These are phyloP conservation scores for Axea sp. DNA, from an alignment of 2,888 invertebrate species.

Conservation along the genomic window DNA sequence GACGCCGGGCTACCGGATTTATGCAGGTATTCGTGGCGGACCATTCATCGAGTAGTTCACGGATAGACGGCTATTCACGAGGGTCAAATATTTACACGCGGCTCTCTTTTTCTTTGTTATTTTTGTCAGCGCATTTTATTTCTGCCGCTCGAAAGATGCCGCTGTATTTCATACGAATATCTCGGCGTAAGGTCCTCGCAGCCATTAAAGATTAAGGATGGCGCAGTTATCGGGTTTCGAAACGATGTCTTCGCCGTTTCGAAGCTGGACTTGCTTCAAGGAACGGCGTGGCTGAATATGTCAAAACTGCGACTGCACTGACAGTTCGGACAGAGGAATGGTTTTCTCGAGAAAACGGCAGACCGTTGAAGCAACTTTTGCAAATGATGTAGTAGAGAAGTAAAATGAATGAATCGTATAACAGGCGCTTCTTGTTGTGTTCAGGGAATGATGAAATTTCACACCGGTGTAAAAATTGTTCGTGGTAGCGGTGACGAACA, in stretches of 20 bases:
- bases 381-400: too few species aligned
- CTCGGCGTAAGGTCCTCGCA: background rate
- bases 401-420: too few species aligned
- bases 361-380: too few species aligned
- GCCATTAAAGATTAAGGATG: constrained; percentile 22
- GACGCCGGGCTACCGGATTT: constrained; percentile 45
- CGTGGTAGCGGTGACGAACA: too few species aligned
- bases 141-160: constrained; percentile 9
- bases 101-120: constrained; percentile 2
- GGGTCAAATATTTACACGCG: constrained; percentile 33
- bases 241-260: background rate
- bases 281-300: too few species aligned
- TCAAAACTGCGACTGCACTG: too few species aligned
- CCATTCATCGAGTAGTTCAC: constrained; percentile 32
- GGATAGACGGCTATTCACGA: constrained; percentile 31
- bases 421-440: too few species aligned
- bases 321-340: too few species aligned
- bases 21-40: constrained; percentile 24
- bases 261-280: too few species aligned
- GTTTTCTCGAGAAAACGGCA: too few species aligned
- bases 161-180: constrained; percentile 14
- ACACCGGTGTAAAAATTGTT: too few species aligned
- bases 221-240: constrained; percentile 4
- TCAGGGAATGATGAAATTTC: too few species aligned
- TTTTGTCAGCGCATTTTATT: background rate